Evolutionary conservation across 2,113 vertebrate species (phyloP), one percentile per base, ranked within the genome.

Genomic region (Pollachius pollachius): DNA sequence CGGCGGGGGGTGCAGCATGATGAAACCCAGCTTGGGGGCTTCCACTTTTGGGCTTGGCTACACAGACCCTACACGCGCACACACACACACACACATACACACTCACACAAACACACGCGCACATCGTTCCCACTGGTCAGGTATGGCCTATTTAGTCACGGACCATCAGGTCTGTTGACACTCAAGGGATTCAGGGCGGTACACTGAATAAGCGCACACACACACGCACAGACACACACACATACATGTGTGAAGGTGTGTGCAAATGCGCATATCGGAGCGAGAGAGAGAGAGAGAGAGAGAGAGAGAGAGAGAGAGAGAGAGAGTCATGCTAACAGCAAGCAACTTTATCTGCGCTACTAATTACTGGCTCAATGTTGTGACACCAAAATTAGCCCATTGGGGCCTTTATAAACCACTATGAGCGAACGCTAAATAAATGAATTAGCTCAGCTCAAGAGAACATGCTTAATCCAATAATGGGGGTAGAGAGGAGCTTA

Each of bases 81-180:
- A 48, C 41, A 48, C 11, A 48, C 41, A 48, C 41, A 48, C 41
- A 48, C 41, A 48, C 41, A 48, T 9, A 48, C 41, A 9, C 41
- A 48, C 8, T 3, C 37, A 6, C 37, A 6, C 5, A 9, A 1
- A 2, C 41, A 48, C 8, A 0, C 41, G 41, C 11, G 30, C 30
- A 34, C 93, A 90, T 93, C 92, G 89, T 92, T 93, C 92, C 93
- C 15, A 87, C 94, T 92, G 93, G 87, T 79, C 65, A 23, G 75
- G 57, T 76, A 72, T 65, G 77, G 82, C 79, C 84, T 82, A 81
- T 86, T 87, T 82, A 79, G 70, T 48, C 66, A 57, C 67, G 69
- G 63, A 82, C 19, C 85, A 81, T 86, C 84, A 69, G 86, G 84
- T 74, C 71, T 68, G 78, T 8, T 41, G 61, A 58, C 80, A 77